Conservation (phyloP, 2,888 invertebrate species). For the Trissolcus brochymenae region DNA sequence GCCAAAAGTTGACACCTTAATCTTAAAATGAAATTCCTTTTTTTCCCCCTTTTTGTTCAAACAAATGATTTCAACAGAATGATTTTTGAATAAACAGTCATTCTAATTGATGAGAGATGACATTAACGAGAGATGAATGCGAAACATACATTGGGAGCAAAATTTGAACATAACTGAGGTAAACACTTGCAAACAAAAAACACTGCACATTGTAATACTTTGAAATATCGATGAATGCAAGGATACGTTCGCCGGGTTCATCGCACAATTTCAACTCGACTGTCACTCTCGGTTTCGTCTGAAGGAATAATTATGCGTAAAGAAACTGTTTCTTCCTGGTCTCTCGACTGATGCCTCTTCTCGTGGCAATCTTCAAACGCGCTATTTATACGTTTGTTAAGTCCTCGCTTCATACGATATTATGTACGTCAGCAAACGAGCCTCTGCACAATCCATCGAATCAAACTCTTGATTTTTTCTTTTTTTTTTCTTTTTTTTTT, state of each 20-base stretch:
- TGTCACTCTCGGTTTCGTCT: slow-evolving; percentile 31
- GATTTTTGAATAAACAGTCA: no score
- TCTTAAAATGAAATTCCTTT: no score
- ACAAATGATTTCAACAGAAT: no score
- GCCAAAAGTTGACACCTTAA: no score
- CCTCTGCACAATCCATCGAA: slow-evolving; percentile 48
- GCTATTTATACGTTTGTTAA: slow-evolving; percentile 70
- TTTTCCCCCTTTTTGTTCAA: no score
- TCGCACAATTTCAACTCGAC: slow-evolving; percentile 33
- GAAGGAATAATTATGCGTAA: slow-evolving; percentile 48
- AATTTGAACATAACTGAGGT: no score
- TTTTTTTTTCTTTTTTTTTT: not conserved
- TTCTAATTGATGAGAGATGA: no score
- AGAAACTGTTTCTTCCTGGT: slow-evolving; percentile 60
- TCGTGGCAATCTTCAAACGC: slow-evolving; percentile 65
- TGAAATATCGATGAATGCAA: slow-evolving; percentile 10
- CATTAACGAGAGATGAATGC: no score
- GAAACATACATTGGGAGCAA: no score
- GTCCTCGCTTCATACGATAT: slow-evolving; percentile 63
- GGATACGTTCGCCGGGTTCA: slow-evolving; percentile 11
- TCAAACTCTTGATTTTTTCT: not conserved
- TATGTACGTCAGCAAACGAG: slow-evolving; percentile 57
- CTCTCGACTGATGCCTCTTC: slow-evolving; percentile 62
- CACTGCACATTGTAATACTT: not conserved
- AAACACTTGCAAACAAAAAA: slow-evolving; percentile 2